These are phyloP conservation scores for Drosophila nebulosa DNA, from an alignment of 1,140 invertebrate species.

Conservation along the genomic window DNA sequence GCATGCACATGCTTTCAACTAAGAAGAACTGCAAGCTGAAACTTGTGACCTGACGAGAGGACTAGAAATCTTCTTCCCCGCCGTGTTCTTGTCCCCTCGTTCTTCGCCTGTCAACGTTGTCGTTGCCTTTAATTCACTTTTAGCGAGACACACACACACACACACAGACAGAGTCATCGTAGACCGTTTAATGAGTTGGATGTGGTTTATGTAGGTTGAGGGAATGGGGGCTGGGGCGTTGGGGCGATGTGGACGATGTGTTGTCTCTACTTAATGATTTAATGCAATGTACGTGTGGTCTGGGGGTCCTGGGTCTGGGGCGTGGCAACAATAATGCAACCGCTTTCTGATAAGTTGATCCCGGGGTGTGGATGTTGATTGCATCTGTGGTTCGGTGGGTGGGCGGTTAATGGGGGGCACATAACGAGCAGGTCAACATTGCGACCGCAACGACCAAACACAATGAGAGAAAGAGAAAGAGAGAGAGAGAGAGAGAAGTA, in stretches of 20 bases:
- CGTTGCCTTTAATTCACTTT: constrained; percentile 29
- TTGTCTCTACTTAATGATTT: constrained; percentile 62
- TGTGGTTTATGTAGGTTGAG: no score
- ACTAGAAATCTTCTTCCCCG: neutral
- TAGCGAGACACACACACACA: constrained; percentile 11
- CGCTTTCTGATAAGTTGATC: constrained; percentile 54
- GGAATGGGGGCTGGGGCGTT: no score
- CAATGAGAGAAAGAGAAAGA: constrained; percentile 28
- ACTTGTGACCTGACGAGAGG: neutral
- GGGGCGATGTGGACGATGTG: constrained; percentile 11
- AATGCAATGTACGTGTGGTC: constrained; percentile 59
- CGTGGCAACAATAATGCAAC: constrained; percentile 62
- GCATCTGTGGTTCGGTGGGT: constrained; percentile 10
- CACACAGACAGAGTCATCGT: neutral
- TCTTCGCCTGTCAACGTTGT: neutral
- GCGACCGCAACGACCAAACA: constrained; percentile 34
- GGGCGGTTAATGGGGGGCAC: neutral
- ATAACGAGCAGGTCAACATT: constrained; percentile 59
- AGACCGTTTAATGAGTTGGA: no score
- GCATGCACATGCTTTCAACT: constrained; percentile 35
- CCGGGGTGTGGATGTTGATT: constrained; percentile 26
- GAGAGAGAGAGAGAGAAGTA: neutral
- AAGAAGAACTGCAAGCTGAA: constrained; percentile 21
- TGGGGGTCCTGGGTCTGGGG: constrained; percentile 36
- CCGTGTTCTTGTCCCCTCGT: neutral